These are phyloP conservation scores for Athripsodes cinereus DNA, from an alignment of 2,888 invertebrate genomes.

Conservation along the genomic window DNA sequence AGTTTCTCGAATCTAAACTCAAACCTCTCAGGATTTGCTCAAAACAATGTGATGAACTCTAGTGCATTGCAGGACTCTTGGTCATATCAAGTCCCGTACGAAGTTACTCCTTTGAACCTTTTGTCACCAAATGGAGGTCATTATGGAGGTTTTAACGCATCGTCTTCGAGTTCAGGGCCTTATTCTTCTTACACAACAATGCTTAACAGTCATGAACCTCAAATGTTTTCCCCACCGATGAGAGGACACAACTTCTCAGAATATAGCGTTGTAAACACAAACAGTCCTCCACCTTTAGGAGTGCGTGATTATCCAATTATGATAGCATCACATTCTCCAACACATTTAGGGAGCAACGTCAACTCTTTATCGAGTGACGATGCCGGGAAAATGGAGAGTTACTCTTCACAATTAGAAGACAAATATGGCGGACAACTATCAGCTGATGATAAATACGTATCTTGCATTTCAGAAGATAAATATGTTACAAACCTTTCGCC, in stretches of 20 bases:
- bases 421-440: conserved; percentile 38
- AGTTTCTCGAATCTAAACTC: conserved; percentile 48
- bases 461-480: conserved; percentile 45
- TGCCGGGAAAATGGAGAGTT: conserved; percentile 39
- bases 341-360: conserved; percentile 31
- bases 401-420: conserved; percentile 50
- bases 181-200: conserved; percentile 61
- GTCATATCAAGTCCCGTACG: conserved; percentile 74
- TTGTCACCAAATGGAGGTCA: conserved; percentile 63
- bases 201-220: conserved; percentile 67
- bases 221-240: conserved; percentile 58
- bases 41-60: conserved; percentile 51
- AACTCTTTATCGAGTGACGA: conserved; percentile 33
- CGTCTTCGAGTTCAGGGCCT: conserved; percentile 52
- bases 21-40: conserved; percentile 51
- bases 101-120: conserved; percentile 67
- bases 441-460: conserved; percentile 45
- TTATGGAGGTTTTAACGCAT: conserved; percentile 58
- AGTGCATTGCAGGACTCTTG: conserved; percentile 69
- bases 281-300: conserved; percentile 58
- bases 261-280: conserved; percentile 47
- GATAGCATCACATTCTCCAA: conserved; percentile 53
- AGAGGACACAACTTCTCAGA: conserved; percentile 55
- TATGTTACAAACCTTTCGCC: conserved; percentile 53
- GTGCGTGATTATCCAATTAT: conserved; percentile 61